phyloP scores from a whole-genome alignment of 2,888 invertebrate species.

The Andrena dorsata region DNA sequence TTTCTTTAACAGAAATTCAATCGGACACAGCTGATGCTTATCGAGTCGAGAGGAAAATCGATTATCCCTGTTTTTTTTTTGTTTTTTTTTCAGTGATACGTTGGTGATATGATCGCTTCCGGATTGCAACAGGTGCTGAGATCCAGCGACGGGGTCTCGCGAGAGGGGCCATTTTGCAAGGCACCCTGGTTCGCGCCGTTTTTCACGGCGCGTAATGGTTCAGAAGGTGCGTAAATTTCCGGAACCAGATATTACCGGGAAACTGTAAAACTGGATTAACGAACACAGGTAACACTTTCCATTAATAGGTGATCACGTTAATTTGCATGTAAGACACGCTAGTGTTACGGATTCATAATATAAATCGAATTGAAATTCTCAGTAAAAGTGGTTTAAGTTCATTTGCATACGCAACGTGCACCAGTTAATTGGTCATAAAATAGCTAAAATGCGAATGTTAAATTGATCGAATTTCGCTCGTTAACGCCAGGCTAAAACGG shows the following conservation, averaged over 20 bases:
- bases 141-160: not conserved
- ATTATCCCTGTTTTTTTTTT: not conserved
- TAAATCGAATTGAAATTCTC: constrained; percentile 11
- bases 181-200: no score
- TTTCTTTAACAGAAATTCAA: constrained; percentile 57
- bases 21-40: constrained; percentile 34
- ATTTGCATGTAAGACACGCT: constrained; percentile 33
- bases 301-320: constrained; percentile 43
- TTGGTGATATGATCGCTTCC: not conserved
- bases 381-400: constrained; percentile 38
- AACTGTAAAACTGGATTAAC: constrained; percentile 46
- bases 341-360: not conserved
- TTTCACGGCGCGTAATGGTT: constrained; percentile 13
- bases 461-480: not conserved
- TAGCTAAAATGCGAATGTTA: not conserved
- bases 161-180: not conserved
- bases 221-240: not conserved
- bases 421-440: not conserved
- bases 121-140: constrained; percentile 4
- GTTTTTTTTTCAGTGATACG: not conserved
- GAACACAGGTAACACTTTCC: constrained; percentile 51
- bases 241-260: constrained; percentile 3
- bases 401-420: constrained; percentile 1
- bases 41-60: constrained; percentile 24
- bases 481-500: not conserved